Percentiles rank a stretch among this genome's conserved stretches.
Evolutionary conservation across 2,888 invertebrate species (phyloP).

Genomic region (Diarsia rubi): DNA sequence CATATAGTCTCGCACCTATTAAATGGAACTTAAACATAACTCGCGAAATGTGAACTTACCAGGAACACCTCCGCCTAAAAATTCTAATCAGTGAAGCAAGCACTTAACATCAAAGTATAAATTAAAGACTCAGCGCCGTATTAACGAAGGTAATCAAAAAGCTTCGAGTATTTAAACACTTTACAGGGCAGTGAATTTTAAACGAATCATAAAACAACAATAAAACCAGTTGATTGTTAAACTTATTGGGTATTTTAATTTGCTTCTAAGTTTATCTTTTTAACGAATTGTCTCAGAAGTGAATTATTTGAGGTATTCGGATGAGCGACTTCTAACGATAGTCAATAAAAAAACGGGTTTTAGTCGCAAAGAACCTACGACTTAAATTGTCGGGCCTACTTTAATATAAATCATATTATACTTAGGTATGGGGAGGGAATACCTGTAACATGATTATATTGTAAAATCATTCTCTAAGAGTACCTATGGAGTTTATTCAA

Average conservation of each 20-base stretch:
- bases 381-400: no score
- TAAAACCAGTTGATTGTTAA: slow-evolving; percentile 68
- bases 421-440: no score
- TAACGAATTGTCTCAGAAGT: slow-evolving; percentile 64
- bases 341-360: not conserved
- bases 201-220: slow-evolving; percentile 57
- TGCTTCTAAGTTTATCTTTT: slow-evolving; percentile 65
- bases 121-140: slow-evolving; percentile 21
- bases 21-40: not conserved
- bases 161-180: slow-evolving; percentile 46
- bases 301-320: not conserved
- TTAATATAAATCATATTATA: no score
- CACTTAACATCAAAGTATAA: slow-evolving; percentile 24
- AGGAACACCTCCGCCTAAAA: not conserved
- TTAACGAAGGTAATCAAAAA: slow-evolving; percentile 45
- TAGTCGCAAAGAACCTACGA: not conserved
- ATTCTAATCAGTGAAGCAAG: slow-evolving; percentile 21
- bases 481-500: no score
- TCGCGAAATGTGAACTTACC: not conserved
- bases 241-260: slow-evolving; percentile 53
- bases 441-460: no score
- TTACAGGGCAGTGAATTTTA: slow-evolving; percentile 46
- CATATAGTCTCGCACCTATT: not conserved
- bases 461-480: no score
- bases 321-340: not conserved